Base-by-base conservation (phyloP, 1,140 invertebrate species). In the Drosophila pachea region DNA sequence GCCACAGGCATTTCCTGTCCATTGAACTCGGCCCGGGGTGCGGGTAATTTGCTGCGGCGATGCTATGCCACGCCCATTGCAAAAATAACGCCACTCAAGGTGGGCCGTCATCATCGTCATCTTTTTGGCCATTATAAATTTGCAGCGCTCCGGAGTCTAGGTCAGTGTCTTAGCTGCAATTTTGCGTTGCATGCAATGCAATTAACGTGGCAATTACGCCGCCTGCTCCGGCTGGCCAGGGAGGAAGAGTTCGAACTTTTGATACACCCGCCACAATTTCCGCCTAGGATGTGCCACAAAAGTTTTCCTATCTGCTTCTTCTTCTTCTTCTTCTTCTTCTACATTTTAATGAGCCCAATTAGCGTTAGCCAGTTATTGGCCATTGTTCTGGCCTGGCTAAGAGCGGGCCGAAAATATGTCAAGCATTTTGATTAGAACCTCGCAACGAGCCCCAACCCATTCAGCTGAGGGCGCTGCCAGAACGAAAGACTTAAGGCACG, bases 81-180 rank as follows among this genome's bases (percentile, higher is more conserved):
- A 22, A 3, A 22, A 22, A 3, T 2, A 22, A 1, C 22, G 1
- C 47, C 31, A 35, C 16, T 60, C 48, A 45, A 22, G 22, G 22
- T 14, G 4, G 9, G 12, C 48, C 52, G n/a, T 14, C 43, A 22
- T 4, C 45, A 29, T 47, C 45, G 11, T 47, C 45, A 16, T 22
- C 45, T 48, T 49, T 45, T 49, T 45, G 66, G 42, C 35, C 14
- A 84, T 84, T 86, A 84, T 67, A 48, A 76, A 79, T 86, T 74
- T 65, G 73, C 64, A 68, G 67, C 76, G 68, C 64, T 47, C 59
- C 66, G 60, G 76, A 84, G 81, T 84, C 81, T 84, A 79, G 81
- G 81, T 84, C 81, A 84, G 81, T 86, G 81, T 84, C 81, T 84
- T 86, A 81, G 79, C 81, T 65, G 78, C 79, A 83, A 81, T 82